Base-by-base conservation (phyloP, 2,888 invertebrate genomes). In the Erynnis tages region DNA sequence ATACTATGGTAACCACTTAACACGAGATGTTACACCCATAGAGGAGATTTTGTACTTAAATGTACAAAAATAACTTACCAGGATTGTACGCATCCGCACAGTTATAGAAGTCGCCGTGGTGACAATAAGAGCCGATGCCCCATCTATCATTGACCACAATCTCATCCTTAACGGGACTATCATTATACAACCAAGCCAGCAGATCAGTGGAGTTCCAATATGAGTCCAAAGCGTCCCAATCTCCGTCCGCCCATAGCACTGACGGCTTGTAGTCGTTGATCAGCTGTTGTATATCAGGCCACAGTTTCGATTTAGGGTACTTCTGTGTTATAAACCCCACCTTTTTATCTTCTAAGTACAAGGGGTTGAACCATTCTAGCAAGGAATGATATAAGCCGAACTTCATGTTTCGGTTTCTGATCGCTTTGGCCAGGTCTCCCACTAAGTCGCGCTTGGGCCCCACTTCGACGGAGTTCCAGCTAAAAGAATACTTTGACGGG, bases 61-160 rank as follows among this genome's bases (percentile, higher is more conserved):
- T n/a, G n/a, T n/a, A n/a, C n/a, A n/a, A n/a, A n/a, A n/a, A n/a
- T n/a, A 16, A 66, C 69, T 71, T 60, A 82, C 85, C 80, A 52
- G 83, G 82, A 58, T 84, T 84, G 57, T 68, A 85, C 65, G 96
- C 91, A 81, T 98, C 98, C 1, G 86, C 79, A 73, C 97, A 97
- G 11, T 96, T 97, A 62, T 92, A 94, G 75, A 95, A 97, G 63
- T 95, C 98, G 1, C 98, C 98, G 80, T 98, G 98, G 58, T 93
- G 90, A 57, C 98, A 98, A 2, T 92, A 83, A 1, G 92, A 93
- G 2, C 91, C 94, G 3, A 80, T 88, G 0, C 98, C 98, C 98
- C 98, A 98, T 62, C 98, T 91, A 79, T 99, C 98, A 76, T 99
- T 99, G 0, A 94, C 95, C 0, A 98, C 97, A 0, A 99, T 92